Percentiles rank a stretch among this genome's conserved stretches.
These are phyloP conservation scores for Lypha dubia DNA, from an alignment of 2,888 invertebrate species.

Conservation along the genomic window DNA sequence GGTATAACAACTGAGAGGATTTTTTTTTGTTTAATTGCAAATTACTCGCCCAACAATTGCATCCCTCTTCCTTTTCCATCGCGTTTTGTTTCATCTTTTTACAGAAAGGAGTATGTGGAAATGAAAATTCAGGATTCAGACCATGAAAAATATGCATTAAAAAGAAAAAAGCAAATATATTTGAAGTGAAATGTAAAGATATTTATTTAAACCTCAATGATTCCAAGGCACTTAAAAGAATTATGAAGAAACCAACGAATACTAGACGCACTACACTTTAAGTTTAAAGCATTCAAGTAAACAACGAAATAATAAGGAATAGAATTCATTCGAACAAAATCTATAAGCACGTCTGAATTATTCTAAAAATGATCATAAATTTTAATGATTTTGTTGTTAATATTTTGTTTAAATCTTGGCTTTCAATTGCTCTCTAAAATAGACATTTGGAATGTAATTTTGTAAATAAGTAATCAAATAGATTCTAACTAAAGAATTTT, in stretches of 20 bases:
- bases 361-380: too few species aligned
- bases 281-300: not conserved
- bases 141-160: not conserved
- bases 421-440: too few species aligned
- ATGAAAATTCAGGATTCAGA: not conserved
- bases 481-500: too few species aligned
- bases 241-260: not conserved
- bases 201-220: not conserved
- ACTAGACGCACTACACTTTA: not conserved
- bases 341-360: too few species aligned
- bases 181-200: not conserved
- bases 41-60: slow-evolving; percentile 73
- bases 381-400: too few species aligned
- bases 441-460: too few species aligned
- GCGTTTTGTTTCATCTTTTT: not conserved
- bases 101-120: not conserved
- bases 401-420: too few species aligned
- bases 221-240: not conserved
- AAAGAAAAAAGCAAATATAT: not conserved
- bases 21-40: slow-evolving; percentile 82
- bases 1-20: slow-evolving; percentile 81
- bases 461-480: too few species aligned
- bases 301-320: too few species aligned
- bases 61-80: not conserved
- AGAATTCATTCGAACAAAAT: too few species aligned